Evolutionary conservation across 2,113 vertebrate genomes (phyloP), one percentile per base, ranked within the genome.

Genomic region (Geococcyx californianus): DNA sequence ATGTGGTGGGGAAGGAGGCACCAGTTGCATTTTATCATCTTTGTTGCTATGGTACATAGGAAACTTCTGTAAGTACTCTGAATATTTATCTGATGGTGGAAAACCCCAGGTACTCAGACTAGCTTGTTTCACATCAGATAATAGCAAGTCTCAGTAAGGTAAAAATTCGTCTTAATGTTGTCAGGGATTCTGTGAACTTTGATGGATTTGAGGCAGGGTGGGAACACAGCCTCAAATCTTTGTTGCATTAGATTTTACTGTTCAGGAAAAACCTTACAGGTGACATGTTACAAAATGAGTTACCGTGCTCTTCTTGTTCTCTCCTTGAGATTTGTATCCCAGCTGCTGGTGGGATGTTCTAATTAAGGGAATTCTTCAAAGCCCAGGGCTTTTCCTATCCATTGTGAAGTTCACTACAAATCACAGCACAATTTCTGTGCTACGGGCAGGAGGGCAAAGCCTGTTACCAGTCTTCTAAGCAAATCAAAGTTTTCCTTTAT

Each of bases 61-160:
- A 72, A 81, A 42, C 33, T 44, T 72, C 52, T 36, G 9, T 62
- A 54, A 73, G 42, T 84, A 49, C 16, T 36, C 26, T 16, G 21
- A 68, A 15, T 85, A 51, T 60, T 75, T 75, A 54, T 45, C 36
- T 58, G 42, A 14, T 23, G 10, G 15, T 40, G 34, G 28, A 49
- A 42, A 52, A 72, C 0, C 3, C 3, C 31, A 54, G 7, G 28
- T 49, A 15, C 70, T 91, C 23, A n/a, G 28, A 45, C 17, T 1
- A 11, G 12, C 31, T 69, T 60, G 6, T 49, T 80, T 62, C 36
- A 56, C 20, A 52, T 68, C 13, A 49, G n/a, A 21, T 21, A 34
- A 72, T 16, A 68, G 16, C 14, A 40, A 59, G 23, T 68, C 49
- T 81, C 15, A 91, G 11, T 4, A 51, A 25, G 33, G 42, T 33